A percentile compares a stretch with the other conserved stretches of the same genome.
Evolutionary conservation across 2,113 vertebrate genomes (phyloP).

Genomic region (Mastomys natalensis): DNA sequence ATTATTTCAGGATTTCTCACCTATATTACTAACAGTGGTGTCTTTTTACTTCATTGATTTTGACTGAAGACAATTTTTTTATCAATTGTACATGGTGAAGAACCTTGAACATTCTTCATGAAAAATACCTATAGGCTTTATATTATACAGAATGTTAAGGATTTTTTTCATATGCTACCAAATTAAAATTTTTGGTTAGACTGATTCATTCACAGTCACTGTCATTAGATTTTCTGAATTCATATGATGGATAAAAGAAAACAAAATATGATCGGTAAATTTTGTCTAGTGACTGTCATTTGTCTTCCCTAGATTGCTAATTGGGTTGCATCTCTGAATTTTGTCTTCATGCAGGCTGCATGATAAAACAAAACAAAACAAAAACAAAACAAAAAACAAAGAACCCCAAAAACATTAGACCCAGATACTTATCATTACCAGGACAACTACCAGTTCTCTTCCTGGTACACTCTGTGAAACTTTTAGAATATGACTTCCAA

Average conservation of each 20-base stretch:
- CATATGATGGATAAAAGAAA: background rate
- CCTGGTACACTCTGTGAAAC: rapidly evolving
- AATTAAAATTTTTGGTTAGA: background rate
- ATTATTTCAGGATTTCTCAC: background rate
- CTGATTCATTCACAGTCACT: background rate
- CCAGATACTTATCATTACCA: background rate
- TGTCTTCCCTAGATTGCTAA: background rate
- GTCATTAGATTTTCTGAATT: background rate
- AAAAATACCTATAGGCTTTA: too few relatives aligned
- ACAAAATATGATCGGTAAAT: background rate
- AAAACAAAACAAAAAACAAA: too few relatives aligned
- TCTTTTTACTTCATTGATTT: background rate
- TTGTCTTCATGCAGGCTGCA: background rate
- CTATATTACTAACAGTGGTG: rapidly evolving
- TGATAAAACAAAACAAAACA: background rate
- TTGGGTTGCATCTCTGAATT: background rate
- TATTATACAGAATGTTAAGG: background rate
- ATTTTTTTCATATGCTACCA: background rate
- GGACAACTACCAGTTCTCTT: background rate
- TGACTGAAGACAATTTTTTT: background rate
- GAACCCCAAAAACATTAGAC: background rate
- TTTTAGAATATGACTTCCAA: background rate
- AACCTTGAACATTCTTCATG: background rate
- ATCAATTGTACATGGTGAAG: rapidly evolving
- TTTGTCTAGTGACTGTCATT: background rate